Evolutionary conservation across 2,113 vertebrate genomes (phyloP), one percentile per base, ranked within the genome.

Genomic region (Sceloporus tristichus): DNA sequence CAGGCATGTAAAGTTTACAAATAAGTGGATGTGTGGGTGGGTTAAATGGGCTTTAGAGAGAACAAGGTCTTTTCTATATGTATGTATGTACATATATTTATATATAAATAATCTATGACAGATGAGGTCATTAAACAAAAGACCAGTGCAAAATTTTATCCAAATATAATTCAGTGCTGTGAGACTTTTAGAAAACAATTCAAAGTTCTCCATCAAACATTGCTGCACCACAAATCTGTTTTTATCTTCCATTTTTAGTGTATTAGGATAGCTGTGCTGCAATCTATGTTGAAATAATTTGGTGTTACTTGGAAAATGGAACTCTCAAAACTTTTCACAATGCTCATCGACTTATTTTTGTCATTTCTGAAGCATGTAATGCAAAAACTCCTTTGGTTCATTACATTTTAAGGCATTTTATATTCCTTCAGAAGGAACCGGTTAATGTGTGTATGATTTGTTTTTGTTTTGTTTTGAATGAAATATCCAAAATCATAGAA

Each of bases 381-480:
- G 88, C 95, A 93, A 94, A 96, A 96, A 96, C 94, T 97, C 95
- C 97, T 97, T 97, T 97, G 97, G 97, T 97, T 96, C 96, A 84
- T 94, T 94, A 96, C 96, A 96, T 96, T 95, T 97, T 97, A 97
- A 97, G 97, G 97, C 97, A 97, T 97, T 95, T 95, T 89, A 91
- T 91, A 93, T 88, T 95, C 94, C 94, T 90, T 93, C 91, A 92
- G 88, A 96, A 97, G 95, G 96, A 96, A 94, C 91, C 91, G 88
- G 92, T 95, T 91, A 85, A 93, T 87, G 87, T 95, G 92, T 86
- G 88, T 40, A 91, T 48, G 89, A 5, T 93, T 82, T 91, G 71
- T 94, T 88, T 94, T 87, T 93, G n/a, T 87, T 94, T 93, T 85
- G 34, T 87, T 94, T 93, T 85, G 89, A 94, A 87, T 92, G 93